Conservation (phyloP, 2,888 invertebrate species). For the Brachylomia viminalis region DNA sequence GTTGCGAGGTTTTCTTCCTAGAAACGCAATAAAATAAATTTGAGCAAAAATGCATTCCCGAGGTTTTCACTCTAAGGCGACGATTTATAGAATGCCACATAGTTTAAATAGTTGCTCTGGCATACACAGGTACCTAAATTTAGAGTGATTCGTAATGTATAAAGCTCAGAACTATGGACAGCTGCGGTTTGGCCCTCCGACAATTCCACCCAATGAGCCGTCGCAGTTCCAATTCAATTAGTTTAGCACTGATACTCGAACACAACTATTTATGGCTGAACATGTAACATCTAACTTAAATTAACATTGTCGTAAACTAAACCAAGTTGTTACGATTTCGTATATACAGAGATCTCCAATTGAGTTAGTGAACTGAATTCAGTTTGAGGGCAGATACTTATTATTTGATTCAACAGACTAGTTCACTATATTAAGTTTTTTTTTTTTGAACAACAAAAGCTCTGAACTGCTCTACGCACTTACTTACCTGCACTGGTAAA, state of each 20-base stretch:
- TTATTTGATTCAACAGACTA: background rate
- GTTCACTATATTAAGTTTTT: background rate
- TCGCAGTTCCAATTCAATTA: constrained; percentile 50
- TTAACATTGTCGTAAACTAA: background rate
- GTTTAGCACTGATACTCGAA: constrained; percentile 34
- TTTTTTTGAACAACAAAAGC: background rate
- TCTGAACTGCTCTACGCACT: no score
- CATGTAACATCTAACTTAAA: constrained; percentile 18
- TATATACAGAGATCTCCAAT: background rate
- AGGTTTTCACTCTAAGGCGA: no score
- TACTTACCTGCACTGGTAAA: background rate
- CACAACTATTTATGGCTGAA: constrained; percentile 19
- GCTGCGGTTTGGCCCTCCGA: constrained; percentile 40
- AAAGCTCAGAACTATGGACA: constrained; percentile 41
- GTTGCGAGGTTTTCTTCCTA: no score
- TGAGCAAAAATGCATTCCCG: no score
- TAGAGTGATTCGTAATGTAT: constrained; percentile 9
- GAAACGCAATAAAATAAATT: no score
- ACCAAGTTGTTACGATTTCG: background rate
- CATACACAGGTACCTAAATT: constrained; percentile 18
- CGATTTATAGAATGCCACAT: background rate
- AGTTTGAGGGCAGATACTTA: background rate
- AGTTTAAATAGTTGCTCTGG: constrained; percentile 10
- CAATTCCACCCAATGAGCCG: constrained; percentile 13
- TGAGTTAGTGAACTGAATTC: background rate